Evolutionary conservation across 2,113 vertebrate species (phyloP).

Genomic region (Halichoeres trimaculatus): DNA sequence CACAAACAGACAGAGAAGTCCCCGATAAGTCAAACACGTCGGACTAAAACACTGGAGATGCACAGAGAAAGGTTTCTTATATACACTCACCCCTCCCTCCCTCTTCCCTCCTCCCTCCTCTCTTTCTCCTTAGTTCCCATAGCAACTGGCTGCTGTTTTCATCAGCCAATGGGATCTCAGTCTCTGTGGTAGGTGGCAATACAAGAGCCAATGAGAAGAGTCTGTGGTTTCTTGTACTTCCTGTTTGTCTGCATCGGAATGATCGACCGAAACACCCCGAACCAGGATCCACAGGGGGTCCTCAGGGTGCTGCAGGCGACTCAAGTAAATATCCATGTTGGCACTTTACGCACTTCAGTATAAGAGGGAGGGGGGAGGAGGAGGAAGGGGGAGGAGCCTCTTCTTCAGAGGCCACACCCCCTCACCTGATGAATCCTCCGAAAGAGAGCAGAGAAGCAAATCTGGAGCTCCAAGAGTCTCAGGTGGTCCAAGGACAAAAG

Average conservation of each 20-base stretch:
- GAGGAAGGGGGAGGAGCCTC: constrained; percentile 8
- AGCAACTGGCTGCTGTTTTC: constrained; percentile 58
- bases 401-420: background rate
- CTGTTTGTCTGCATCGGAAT: constrained; percentile 59
- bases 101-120: background rate
- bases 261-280: constrained; percentile 29
- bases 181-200: constrained; percentile 62
- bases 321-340: constrained; percentile 77
- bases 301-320: too few species aligned
- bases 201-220: constrained; percentile 52
- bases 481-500: background rate
- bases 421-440: background rate
- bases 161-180: constrained; percentile 62
- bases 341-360: constrained; percentile 82
- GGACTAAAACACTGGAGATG: constrained; percentile 79
- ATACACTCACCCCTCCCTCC: constrained; percentile 49
- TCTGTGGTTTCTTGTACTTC: constrained; percentile 50
- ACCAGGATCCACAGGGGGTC: too few species aligned
- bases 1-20: constrained; percentile 71
- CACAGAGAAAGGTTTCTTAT: constrained; percentile 72
- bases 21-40: constrained; percentile 76
- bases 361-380: constrained; percentile 13
- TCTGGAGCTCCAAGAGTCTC: background rate
- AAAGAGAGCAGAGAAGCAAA: background rate
- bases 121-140: constrained; percentile 52